Conservation (phyloP, 2,797 vertebrate genomes). For the Alauda arvensis region DNA sequence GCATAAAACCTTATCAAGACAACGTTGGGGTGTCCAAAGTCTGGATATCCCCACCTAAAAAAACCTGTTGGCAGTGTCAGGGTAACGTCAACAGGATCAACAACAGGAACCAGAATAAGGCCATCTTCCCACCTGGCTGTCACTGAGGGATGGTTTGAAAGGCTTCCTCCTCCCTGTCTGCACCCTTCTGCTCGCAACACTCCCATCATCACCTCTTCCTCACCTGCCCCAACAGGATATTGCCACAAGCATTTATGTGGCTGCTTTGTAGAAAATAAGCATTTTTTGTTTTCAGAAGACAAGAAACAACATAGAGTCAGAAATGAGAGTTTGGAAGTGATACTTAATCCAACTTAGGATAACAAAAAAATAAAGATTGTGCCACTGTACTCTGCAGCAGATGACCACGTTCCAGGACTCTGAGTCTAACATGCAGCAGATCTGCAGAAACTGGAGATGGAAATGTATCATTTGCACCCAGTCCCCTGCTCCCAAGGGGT, state of each 20-base stretch:
- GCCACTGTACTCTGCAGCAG: neutral
- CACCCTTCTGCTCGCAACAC: neutral
- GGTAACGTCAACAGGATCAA: neutral
- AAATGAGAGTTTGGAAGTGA: neutral
- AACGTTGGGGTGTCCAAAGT: neutral
- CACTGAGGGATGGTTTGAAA: neutral
- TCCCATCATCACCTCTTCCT: neutral
- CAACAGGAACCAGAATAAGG: neutral
- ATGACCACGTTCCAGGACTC: neutral
- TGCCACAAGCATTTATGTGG: neutral
- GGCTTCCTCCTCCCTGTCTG: neutral
- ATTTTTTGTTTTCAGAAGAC: neutral
- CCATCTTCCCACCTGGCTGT: neutral
- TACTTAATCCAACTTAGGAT: neutral
- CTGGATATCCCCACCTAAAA: neutral
- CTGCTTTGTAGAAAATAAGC: neutral
- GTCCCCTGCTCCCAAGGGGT: rapidly evolving
- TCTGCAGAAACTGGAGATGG: neutral
- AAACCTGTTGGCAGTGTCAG: neutral
- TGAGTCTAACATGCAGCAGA: neutral
- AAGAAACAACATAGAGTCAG: neutral
- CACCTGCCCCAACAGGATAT: neutral
- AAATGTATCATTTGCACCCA: neutral
- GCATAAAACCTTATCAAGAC: neutral
- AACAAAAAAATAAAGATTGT: neutral